Evolutionary conservation across 2,797 vertebrate genomes (phyloP), one percentile per base, ranked within the genome.

Genomic region (Nothura maculosa): DNA sequence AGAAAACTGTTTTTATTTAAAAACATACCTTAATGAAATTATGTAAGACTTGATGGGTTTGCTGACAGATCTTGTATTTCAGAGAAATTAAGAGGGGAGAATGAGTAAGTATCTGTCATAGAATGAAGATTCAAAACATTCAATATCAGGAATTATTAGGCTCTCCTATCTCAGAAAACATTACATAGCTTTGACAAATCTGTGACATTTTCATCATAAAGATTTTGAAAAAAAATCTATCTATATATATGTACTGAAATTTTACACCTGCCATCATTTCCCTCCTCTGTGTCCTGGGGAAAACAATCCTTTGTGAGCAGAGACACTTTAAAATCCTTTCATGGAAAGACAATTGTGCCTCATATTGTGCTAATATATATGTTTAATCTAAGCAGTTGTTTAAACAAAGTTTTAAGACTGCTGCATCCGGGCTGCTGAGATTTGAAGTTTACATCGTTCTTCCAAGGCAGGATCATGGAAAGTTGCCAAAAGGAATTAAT

Each of bases 61-160:
- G 10, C 36, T 80, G 58, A 48, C 54, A 89, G 76, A 62, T 70
- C 54, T 91, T 89, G 38, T 12, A 72, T 27, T n/a, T 72, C 45
- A 85, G 73, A 81, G 69, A 54, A 62, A 54, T 5, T 58, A 66
- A 81, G 54, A 85, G 54, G 24, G 76, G 88, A 96, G 79, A 97
- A 94, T 90, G 92, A 95, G 77, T 92, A 87, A 87, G 76, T 96
- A 89, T 96, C 78, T 95, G 55, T 90, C 83, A 93, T 87, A 89
- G 76, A 94, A 81, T 84, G 93, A 89, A 14, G 42, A 90, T 97
- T 96, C 93, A 94, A 94, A 88, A 94, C 77, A 96, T 93, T 95
- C 85, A 93, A 93, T 60, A 91, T 80, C 92, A 95, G 88, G 89
- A 97, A 94, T 96, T 38, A 9, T 38, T 87, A 94, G 69, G 58